Base-by-base conservation (phyloP, 1,140 invertebrate species). In the Pantala flavescens region DNA sequence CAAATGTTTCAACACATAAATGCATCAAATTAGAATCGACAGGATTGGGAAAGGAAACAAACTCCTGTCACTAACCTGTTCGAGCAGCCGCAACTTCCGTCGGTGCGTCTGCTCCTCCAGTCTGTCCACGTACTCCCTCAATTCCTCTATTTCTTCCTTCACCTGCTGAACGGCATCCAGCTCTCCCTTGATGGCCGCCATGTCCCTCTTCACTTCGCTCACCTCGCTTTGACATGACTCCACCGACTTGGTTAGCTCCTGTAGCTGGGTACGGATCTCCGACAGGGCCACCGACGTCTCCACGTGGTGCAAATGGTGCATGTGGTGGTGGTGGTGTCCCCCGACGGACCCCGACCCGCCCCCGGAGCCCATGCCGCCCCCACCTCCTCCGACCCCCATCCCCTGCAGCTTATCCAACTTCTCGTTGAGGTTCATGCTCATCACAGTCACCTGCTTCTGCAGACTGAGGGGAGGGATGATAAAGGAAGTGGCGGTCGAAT, bases 361-460 rank as follows among this genome's bases (percentile, higher is more conserved):
- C 16, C 49, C 49, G 16, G 16, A 16, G n/a, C 49, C 49, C 16
- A 16, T 21, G 49, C 49, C 49, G 16, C 49, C 49, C n/a, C 49
- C 49, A 63, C 49, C 49, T 75, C 81, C 80, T 23, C 79, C 78
- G 86, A 92, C 90, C 82, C 90, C 90, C 79, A 91, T 87, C 83
- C 80, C 79, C 81, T 94, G 92, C 84, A 95, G 89, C 85, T 95
- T 92, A 85, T 95, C 93, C 87, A 95, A 87, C 87, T 95, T 94
- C 80, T 91, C 90, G 83, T 90, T 91, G 85, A 95, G 88, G 88
- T 94, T 95, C 90, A 94, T 93, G 86, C 92, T 95, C 94, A 96
- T 95, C 86, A 94, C 91, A 88, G 91, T 93, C 88, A 95, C 92
- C 90, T 95, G 93, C 88, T 94, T 93, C 88, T 95, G 93, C 87